Evolutionary conservation across 2,888 invertebrate species (phyloP).

Genomic region (Candidula unifasciata): DNA sequence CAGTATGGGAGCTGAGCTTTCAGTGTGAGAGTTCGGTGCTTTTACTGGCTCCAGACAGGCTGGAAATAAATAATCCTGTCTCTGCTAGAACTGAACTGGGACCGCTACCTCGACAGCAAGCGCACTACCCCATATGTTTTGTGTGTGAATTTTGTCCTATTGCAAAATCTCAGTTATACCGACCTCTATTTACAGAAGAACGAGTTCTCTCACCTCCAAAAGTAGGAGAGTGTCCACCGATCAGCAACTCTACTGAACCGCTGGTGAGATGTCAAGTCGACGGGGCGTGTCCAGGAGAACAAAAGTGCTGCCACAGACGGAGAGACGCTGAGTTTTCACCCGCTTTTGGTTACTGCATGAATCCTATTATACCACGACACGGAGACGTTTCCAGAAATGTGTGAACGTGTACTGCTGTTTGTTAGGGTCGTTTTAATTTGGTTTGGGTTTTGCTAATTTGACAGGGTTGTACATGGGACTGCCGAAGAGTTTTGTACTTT

Average conservation of each 20-base stretch:
- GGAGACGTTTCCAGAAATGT: background rate
- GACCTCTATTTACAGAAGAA: background rate
- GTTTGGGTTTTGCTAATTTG: conserved; percentile 13
- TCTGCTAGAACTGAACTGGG: too few species aligned
- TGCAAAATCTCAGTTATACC: background rate
- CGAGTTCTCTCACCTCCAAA: conserved; percentile 1
- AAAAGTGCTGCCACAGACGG: conserved; percentile 15
- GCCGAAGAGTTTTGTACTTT: too few species aligned
- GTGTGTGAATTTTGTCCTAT: too few species aligned
- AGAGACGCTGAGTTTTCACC: background rate
- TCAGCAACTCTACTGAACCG: background rate
- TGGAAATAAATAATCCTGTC: too few species aligned
- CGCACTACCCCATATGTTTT: too few species aligned
- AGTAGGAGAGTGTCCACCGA: background rate
- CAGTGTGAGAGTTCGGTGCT: too few species aligned
- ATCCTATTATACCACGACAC: background rate
- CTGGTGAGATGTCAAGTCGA: background rate
- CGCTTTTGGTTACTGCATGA: background rate
- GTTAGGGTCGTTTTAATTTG: background rate
- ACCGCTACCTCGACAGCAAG: too few species aligned
- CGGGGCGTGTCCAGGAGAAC: background rate
- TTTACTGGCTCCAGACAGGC: too few species aligned
- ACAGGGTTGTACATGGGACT: too few species aligned
- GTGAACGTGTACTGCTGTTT: background rate
- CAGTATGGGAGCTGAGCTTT: too few species aligned